Evolutionary conservation across 2,113 vertebrate species (phyloP), one percentile per base, ranked within the genome.

Genomic region (Hiodon tergisus): DNA sequence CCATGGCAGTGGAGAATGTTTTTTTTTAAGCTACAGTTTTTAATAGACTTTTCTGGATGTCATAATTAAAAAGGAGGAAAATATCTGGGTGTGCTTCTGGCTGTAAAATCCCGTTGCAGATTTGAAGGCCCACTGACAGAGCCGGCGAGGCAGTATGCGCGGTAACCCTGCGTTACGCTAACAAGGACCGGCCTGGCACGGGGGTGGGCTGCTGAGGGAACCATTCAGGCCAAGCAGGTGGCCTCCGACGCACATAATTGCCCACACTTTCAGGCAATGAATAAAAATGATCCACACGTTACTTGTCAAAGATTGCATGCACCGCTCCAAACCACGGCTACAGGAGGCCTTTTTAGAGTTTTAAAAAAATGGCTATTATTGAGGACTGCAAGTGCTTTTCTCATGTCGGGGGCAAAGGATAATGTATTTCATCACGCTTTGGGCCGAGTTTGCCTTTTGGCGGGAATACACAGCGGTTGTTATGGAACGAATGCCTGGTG

Each of bases 261-360:
- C 96, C 93, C 94, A 98, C 97, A 99, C 98, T 99, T 99, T 98
- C 96, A 96, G 95, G 96, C 96, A 97, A 97, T 99, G 96, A 99
- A 99, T 99, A 98, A 98, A 98, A 99, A 98, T 98, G 95, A 96
- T 98, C 95, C 96, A 96, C 96, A 97, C 31, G 31, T 98, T 98
- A 96, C 95, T 98, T 96, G 96, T 96, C 95, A 98, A 98, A 98
- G 96, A 96, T 98, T 98, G 95, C 93, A 93, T 96, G 94, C 94
- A 93, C 93, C 93, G 92, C 94, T 93, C 94, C 94, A 96, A 97
- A 94, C 93, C 93, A 95, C 94, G 96, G 97, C 96, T 98, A 98
- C 97, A 94, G 97, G 95, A 95, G 94, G 92, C 93, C 94, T 96
- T 96, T 92, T 98, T 97, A 96, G 92, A 94, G 89, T 94, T 94